Base-by-base conservation (phyloP, 2,113 vertebrate species). In the Chaenogobius annularis region DNA sequence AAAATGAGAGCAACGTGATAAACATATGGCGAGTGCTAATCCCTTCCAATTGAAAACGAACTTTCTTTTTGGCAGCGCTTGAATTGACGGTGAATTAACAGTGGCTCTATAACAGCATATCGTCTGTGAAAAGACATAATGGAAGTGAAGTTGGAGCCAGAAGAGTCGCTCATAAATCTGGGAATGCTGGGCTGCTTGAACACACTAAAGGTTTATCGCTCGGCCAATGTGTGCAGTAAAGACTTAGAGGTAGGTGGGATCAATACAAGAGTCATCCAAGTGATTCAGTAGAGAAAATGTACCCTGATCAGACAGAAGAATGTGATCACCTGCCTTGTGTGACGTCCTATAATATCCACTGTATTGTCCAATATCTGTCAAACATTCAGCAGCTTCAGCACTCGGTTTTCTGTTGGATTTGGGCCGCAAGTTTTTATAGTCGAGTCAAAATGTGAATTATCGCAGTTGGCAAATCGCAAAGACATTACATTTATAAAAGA, bases 101-200 rank as follows among this genome's bases (percentile, higher is more conserved):
- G 72, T 78, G 68, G 71, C 44, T 84, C 81, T 56, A 88, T 89
- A 88, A 88, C 44, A 81, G 75, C 80, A 71, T 83, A 90, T 85
- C 17, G 3, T 73, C 81, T 81, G 83, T 81, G 82, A 88, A 89
- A 85, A 78, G 46, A 78, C 68, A 86, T 83, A 88, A 86, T 89
- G 86, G 88, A 84, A 89, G 37, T 76, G 22, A 87, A 75, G 76
- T 79, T 85, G 77, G 65, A 81, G 80, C 64, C 59, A 63, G 69
- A 74, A 81, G 77, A 79, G 75, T 48, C 54, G 62, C 35, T 71
- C 66, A 75, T 90, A 87, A 92, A 87, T 79, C 66, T 54, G 15
- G 7, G 12, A 23, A 5, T 26, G 72, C 79, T 70, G 65, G 73
- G 52, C 70, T 82, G 37, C 74, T 79, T 67, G 79, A 84, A 72